Conservation (phyloP, 2,797 vertebrate species). For the Crocidura indochinensis region DNA sequence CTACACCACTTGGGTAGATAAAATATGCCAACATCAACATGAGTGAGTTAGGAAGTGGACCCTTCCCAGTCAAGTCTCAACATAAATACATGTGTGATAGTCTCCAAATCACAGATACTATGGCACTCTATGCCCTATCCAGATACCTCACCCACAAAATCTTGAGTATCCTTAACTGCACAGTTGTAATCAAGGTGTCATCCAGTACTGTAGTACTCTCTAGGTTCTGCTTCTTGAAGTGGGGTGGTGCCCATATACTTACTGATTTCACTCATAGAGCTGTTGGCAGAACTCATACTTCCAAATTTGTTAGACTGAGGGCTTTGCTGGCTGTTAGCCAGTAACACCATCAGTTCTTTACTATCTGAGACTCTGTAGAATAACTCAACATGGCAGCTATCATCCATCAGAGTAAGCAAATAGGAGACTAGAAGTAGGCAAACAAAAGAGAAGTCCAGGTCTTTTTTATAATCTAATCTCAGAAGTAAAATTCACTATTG, state of each 20-base stretch:
- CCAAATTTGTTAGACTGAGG: not conserved
- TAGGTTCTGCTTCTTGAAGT: not conserved
- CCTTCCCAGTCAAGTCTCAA: not conserved
- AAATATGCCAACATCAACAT: constrained; percentile 11
- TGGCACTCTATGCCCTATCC: not conserved
- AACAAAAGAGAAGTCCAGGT: not conserved
- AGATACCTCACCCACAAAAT: not conserved
- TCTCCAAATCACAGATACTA: not conserved
- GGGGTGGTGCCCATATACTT: not conserved
- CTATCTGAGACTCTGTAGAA: too few species aligned
- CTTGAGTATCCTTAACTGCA: not conserved
- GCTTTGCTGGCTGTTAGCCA: not conserved
- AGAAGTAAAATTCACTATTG: not conserved
- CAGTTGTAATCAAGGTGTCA: not conserved
- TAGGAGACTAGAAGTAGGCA: not conserved
- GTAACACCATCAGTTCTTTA: not conserved
- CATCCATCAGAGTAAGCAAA: not conserved
- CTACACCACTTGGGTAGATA: not conserved
- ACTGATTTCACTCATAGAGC: not conserved
- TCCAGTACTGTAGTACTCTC: not conserved
- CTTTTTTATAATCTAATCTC: not conserved
- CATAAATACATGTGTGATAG: not conserved
- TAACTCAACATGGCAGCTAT: not conserved
- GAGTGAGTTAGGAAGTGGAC: not conserved
- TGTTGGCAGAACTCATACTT: not conserved